These are phyloP conservation scores for Centropristis striata DNA, from an alignment of 2,113 vertebrate species.

Conservation along the genomic window DNA sequence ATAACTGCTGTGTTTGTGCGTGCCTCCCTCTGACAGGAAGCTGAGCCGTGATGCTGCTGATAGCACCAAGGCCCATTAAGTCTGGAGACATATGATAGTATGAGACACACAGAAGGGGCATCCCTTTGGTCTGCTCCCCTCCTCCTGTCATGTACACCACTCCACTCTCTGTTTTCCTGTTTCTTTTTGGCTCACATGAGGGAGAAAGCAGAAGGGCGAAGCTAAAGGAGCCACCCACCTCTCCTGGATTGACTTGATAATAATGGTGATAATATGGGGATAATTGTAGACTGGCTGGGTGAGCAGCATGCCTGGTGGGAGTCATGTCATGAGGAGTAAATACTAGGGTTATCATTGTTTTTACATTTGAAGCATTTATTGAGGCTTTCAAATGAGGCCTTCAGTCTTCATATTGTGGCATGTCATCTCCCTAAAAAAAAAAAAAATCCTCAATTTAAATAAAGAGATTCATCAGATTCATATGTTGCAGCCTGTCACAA, in stretches of 20 bases:
- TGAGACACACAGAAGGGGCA: constrained; percentile 67
- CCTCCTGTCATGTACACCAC: constrained; percentile 51
- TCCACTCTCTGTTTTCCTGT: constrained; percentile 48
- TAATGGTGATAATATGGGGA: constrained; percentile 16
- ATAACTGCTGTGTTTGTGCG: constrained; percentile 69
- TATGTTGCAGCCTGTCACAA: too few species aligned
- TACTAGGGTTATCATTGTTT: not conserved
- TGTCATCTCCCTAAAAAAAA: too few species aligned
- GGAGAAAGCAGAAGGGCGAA: not conserved
- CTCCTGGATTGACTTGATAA: constrained; percentile 30
- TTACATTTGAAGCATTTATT: too few species aligned
- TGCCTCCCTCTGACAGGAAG: constrained; percentile 79
- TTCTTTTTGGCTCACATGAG: constrained; percentile 40
- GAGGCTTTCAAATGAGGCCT: too few species aligned
- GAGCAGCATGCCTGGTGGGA: constrained; percentile 2
- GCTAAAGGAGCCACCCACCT: constrained; percentile 8
- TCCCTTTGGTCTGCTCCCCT: constrained; percentile 55
- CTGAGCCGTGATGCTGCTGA: constrained; percentile 72
- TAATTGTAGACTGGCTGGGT: constrained; percentile 19
- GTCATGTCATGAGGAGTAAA: constrained; percentile 12
- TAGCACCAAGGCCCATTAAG: constrained; percentile 75
- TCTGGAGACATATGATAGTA: constrained; percentile 77
- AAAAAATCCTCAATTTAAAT: too few species aligned
- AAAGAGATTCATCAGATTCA: too few species aligned
- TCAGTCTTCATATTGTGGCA: too few species aligned